Evolutionary conservation across 2,888 invertebrate species (phyloP).

Genomic region (Magallana nippona): DNA sequence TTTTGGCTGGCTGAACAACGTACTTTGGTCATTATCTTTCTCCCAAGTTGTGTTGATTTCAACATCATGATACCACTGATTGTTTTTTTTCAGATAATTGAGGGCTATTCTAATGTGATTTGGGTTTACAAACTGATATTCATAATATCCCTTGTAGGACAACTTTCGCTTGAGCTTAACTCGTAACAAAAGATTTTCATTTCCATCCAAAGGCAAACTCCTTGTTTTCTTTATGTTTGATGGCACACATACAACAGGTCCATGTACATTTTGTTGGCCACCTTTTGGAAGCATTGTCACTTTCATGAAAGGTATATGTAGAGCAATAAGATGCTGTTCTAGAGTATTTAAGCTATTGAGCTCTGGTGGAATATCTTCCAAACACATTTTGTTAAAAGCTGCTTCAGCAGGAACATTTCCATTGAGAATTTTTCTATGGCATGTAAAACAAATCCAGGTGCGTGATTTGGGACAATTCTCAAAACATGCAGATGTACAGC

Average conservation of each 20-base stretch:
- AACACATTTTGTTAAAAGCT: constrained; percentile 18
- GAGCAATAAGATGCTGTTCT: constrained; percentile 54
- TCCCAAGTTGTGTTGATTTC: not conserved
- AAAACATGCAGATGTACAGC: not conserved
- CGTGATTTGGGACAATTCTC: constrained; percentile 30
- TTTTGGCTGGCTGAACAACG: not conserved
- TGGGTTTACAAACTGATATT: constrained; percentile 49
- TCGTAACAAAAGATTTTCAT: constrained; percentile 45
- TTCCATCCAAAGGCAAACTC: constrained; percentile 49
- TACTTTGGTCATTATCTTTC: not conserved
- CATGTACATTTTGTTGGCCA: constrained; percentile 54
- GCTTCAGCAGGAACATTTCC: constrained; percentile 41
- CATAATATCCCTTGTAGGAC: constrained; percentile 50
- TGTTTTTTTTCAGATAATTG: constrained; percentile 40
- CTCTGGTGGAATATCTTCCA: constrained; percentile 43
- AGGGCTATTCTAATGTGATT: constrained; percentile 45
- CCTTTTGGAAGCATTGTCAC: constrained; percentile 54
- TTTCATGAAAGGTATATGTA: constrained; percentile 58
- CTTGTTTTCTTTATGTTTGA: constrained; percentile 49
- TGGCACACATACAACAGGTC: constrained; percentile 59
- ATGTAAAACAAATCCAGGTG: constrained; percentile 45
- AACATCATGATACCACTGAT: constrained; percentile 40
- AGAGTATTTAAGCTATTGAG: constrained; percentile 52
- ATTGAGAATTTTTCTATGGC: constrained; percentile 43
- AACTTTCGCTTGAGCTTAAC: constrained; percentile 57